Base-by-base conservation (phyloP, 2,113 vertebrate genomes). In the Coptodon bakossiorum region DNA sequence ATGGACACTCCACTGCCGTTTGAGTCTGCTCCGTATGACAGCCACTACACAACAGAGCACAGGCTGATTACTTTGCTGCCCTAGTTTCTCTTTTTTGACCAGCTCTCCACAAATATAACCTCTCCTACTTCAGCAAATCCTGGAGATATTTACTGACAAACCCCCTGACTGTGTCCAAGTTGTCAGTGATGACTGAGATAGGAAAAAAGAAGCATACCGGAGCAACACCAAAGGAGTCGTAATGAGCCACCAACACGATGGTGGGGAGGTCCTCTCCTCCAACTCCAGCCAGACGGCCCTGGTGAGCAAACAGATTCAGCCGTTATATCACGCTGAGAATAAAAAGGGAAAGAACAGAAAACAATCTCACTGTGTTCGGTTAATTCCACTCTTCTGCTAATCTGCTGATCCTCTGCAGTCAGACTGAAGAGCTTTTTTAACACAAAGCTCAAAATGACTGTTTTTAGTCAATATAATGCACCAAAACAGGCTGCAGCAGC, bases 211-310 rank as follows among this genome's bases (percentile, higher is more conserved):
- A 43, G 90, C 93, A 80, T 95, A 99, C 99, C 1, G 99, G 98
- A 86, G 98, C 99, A 43, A 99, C 98, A 38, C 98, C 98, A 7
- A 99, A 99, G 24, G 99, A 98, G 43, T 99, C 99, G 0, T 99
- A 99, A 91, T 99, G 98, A 40, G 99, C 98, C 61, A 99, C 99
- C 7, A 99, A 91, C 17, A 98, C 98, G 5, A 99, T 98, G 11
- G 98, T 99, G 14, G 98, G 99, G 22, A 99, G 95, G 84, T 99
- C 99, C 66, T 99, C 98, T 91, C 98, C 98, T n/a, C 98, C 99
- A 13, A 98, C 96, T 57, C 98, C 99, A 0, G 98, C 96, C 34
- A 99, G 96, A 83, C 97, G 97, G 8, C 99, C 99, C 99, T 99
- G 92, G 1, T 31, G 36, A 90, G 52, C 7, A 54, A 83, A 82